phyloP scores from a whole-genome alignment of 2,888 invertebrate genomes.

The Troglohyphantes excavatus region DNA sequence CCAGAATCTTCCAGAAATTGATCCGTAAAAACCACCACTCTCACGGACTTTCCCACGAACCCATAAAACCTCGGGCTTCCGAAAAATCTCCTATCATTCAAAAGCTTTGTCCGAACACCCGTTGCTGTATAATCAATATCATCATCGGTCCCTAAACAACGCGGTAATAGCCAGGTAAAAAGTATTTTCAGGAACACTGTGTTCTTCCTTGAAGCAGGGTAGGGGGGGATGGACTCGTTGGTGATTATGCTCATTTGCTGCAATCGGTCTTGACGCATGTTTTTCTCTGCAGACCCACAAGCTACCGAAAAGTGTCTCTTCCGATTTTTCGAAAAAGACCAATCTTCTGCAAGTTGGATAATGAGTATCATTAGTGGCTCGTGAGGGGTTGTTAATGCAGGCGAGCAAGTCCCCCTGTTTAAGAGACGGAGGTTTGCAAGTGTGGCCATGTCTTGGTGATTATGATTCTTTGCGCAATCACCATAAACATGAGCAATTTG shows the following conservation, averaged over 20 bases:
- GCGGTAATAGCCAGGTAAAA: neutral
- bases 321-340: conserved; percentile 51
- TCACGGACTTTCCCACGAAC: neutral
- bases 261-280: conserved; percentile 11
- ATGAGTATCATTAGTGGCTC: conserved; percentile 68
- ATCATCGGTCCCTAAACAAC: conserved; percentile 60
- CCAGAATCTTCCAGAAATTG: neutral
- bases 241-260: conserved; percentile 5
- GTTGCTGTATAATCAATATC: conserved; percentile 43
- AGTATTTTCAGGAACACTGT: neutral
- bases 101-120: conserved; percentile 24
- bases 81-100: conserved; percentile 64
- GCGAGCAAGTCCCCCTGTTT: conserved; percentile 40
- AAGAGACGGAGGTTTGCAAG: neutral
- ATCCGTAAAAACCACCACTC: neutral
- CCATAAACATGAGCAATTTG: conserved; percentile 77
- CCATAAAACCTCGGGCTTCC: conserved; percentile 46
- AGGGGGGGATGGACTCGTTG: neutral
- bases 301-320: conserved; percentile 69
- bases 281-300: conserved; percentile 29
- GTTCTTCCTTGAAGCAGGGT: neutral
- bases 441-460: conserved; percentile 44
- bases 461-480: conserved; percentile 60
- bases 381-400: conserved; percentile 49
- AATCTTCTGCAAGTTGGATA: conserved; percentile 33